These are phyloP conservation scores for Thamnaconus septentrionalis DNA, from an alignment of 2,113 vertebrate species.

Conservation along the genomic window DNA sequence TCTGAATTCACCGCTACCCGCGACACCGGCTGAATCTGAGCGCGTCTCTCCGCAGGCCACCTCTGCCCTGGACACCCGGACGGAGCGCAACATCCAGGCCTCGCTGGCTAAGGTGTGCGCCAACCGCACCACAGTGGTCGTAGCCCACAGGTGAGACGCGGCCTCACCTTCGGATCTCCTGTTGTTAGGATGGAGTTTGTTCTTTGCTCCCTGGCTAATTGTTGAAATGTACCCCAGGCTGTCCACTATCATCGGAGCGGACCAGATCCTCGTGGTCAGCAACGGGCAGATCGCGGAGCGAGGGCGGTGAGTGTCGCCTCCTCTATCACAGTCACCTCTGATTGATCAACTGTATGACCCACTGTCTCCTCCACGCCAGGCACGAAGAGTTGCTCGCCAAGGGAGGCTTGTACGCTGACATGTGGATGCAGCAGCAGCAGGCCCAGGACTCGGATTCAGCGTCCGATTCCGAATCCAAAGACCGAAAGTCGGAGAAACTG, in stretches of 20 bases:
- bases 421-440: slow-evolving; percentile 91
- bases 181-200: background rate
- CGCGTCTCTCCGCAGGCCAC: slow-evolving; percentile 81
- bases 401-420: slow-evolving; percentile 85
- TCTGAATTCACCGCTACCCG: background rate
- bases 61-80: slow-evolving; percentile 90
- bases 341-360: background rate
- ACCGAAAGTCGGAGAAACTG: slow-evolving; percentile 76
- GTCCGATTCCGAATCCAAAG: slow-evolving; percentile 79
- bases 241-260: slow-evolving; percentile 89
- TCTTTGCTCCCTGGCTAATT: background rate
- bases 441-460: slow-evolving; percentile 69
- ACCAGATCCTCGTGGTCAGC: slow-evolving; percentile 92
- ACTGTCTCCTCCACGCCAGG: slow-evolving; percentile 60
- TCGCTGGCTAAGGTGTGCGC: slow-evolving; percentile 88
- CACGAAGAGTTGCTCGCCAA: slow-evolving; percentile 88
- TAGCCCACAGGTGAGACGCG: slow-evolving; percentile 88
- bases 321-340: background rate
- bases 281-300: slow-evolving; percentile 85
- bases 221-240: slow-evolving; percentile 72
- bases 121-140: slow-evolving; percentile 87
- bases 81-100: slow-evolving; percentile 93
- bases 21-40: background rate
- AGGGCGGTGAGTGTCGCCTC: slow-evolving; percentile 80
- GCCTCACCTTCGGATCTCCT: background rate